Evolutionary conservation across 2,797 vertebrate species (phyloP).

Genomic region (Schizopygopsis pylzovi): DNA sequence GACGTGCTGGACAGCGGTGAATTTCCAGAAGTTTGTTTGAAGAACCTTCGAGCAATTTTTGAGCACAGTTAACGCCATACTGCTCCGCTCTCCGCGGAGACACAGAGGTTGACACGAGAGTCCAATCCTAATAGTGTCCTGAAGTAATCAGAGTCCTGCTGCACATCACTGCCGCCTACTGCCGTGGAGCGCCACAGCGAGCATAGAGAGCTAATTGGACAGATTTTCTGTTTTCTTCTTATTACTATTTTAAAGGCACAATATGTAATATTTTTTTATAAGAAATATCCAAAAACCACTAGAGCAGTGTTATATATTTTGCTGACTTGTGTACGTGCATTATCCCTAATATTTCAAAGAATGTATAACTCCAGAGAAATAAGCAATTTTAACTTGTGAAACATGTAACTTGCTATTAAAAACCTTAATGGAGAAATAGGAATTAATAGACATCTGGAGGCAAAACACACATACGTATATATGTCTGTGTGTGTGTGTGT

Average conservation of each 20-base stretch:
- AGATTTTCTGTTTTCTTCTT: not conserved
- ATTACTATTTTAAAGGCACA: not conserved
- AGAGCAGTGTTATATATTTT: no score
- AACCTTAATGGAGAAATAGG: no score
- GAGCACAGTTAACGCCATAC: slow-evolving; percentile 42
- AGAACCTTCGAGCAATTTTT: slow-evolving; percentile 26
- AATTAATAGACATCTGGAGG: no score
- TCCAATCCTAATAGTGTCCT: not conserved
- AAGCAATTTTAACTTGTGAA: no score
- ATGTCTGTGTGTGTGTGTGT: no score
- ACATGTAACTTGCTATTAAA: no score
- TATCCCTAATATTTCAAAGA: no score
- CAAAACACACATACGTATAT: no score
- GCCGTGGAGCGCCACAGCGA: slow-evolving; percentile 9
- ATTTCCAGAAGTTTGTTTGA: not conserved
- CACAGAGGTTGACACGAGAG: slow-evolving; percentile 7
- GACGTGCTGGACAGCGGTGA: not conserved
- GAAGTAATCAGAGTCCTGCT: not conserved
- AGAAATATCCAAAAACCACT: no score
- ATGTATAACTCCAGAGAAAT: no score
- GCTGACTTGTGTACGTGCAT: no score
- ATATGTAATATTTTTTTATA: no score
- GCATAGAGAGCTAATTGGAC: not conserved
- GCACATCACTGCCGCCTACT: slow-evolving; percentile 16
- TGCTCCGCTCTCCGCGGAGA: slow-evolving; percentile 30